Evolutionary conservation across 1,140 invertebrate genomes (phyloP), one percentile per base, ranked within the genome.

Genomic region (Temnothorax curvispinosus): DNA sequence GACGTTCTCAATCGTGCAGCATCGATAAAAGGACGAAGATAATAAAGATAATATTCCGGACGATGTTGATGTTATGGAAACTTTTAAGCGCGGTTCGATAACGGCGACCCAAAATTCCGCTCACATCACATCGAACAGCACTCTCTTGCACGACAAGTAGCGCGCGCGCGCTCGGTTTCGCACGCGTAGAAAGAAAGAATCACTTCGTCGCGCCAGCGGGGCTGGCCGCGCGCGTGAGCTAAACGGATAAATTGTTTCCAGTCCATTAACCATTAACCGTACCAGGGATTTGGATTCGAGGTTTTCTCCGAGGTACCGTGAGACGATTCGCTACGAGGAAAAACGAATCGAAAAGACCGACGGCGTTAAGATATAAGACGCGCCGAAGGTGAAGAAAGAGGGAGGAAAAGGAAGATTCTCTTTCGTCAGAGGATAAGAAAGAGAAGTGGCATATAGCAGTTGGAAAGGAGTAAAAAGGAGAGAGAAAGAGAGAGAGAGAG

Each of bases 221-320:
- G 47, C 44, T 65, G 21, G 47, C 32, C 9, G 62, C 21, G 47
- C 41, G 13, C 38, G 67, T 32, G 56, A 89, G 38, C 62, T 89
- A 87, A 89, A 75, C 89, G 89, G 84, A 93, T 94, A 93, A 94
- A 94, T 93, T 92, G 91, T 93, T 94, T 94, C 94, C 91, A 90
- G 91, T 90, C 93, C 93, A 94, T 94, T 94, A 93, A 93, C 84
- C 92, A 91, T 93, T 94, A 93, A 93, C 85, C 89, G 75, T 76
- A 85, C 47, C 56, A 75, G 71, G 77, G 85, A 89, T 91, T 93
- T 74, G 88, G 88, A 90, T 90, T 88, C 86, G 87, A 87, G 88
- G 77, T 91, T 92, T 91, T 90, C 81, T 87, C 77, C 52, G 60
- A 54, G 60, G 71, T 89, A 85, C 35, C 75, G 44, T 50, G 85